These are phyloP conservation scores for Anastrepha obliqua DNA, from an alignment of 1,140 invertebrate species.

Conservation along the genomic window DNA sequence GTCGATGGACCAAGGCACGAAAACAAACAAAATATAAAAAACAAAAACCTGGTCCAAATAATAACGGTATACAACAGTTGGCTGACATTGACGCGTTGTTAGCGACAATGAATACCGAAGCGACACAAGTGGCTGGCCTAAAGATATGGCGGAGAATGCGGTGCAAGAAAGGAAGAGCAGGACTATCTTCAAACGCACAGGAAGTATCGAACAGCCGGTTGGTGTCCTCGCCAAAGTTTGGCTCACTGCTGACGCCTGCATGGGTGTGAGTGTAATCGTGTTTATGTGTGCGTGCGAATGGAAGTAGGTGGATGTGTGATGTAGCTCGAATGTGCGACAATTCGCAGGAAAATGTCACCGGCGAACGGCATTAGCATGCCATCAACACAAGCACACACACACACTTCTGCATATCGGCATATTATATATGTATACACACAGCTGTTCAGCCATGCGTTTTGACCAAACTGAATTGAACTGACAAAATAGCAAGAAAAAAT, in stretches of 20 bases:
- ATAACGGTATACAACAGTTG: constrained; percentile 49
- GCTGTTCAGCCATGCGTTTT: constrained; percentile 46
- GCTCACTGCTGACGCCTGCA: background rate
- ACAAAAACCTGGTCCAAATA: background rate
- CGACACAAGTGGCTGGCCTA: background rate
- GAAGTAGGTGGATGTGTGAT: background rate
- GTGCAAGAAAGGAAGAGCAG: background rate
- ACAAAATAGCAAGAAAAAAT: constrained; percentile 9
- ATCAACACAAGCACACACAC: background rate
- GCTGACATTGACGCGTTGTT: constrained; percentile 45
- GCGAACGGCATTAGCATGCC: background rate
- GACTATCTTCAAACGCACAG: constrained; percentile 20
- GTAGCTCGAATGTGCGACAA: constrained; percentile 14
- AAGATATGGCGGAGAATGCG: background rate
- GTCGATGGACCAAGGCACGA: constrained; percentile 1
- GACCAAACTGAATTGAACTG: constrained; percentile 45
- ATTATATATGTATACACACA: background rate
- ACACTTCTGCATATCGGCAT: background rate
- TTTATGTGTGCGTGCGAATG: background rate
- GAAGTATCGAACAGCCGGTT: constrained; percentile 50
- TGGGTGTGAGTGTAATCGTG: no score
- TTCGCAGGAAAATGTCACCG: constrained; percentile 47
- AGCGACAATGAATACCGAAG: constrained; percentile 49
- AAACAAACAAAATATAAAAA: background rate
- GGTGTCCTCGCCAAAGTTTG: constrained; percentile 10